Conservation (phyloP, 2,888 invertebrate species). For the Tetramorium bicarinatum region DNA sequence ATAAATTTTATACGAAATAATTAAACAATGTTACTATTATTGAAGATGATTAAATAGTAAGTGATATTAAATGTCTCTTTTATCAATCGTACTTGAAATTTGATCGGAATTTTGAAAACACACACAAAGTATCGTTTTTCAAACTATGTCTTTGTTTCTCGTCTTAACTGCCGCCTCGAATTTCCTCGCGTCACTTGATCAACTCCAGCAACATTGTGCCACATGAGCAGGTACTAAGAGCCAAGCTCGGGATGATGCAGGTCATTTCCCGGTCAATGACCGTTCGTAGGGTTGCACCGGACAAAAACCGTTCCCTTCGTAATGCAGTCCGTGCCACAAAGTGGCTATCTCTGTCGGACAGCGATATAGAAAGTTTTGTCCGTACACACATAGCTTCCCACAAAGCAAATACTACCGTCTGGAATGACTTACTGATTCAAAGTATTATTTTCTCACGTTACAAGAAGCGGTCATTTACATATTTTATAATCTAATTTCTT, state of each 20-base stretch:
- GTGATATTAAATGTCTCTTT: neutral
- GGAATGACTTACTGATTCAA: neutral
- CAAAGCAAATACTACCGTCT: neutral
- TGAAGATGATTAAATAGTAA: neutral
- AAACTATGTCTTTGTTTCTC: slow-evolving; percentile 34
- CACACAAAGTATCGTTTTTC: neutral
- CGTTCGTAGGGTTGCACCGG: slow-evolving; percentile 55
- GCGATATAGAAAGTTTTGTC: slow-evolving; percentile 63
- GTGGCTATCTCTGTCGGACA: slow-evolving; percentile 52
- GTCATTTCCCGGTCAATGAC: slow-evolving; percentile 73
- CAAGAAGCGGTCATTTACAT: neutral
- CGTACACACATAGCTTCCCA: neutral
- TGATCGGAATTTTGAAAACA: neutral
- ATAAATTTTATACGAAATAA: neutral
- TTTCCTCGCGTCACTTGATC: slow-evolving; percentile 26
- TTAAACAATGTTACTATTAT: neutral
- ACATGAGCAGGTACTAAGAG: slow-evolving; percentile 44
- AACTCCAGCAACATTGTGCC: slow-evolving; percentile 51
- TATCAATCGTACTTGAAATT: neutral
- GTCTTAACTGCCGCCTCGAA: slow-evolving; percentile 7
- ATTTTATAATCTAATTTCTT: neutral
- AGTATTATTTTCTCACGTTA: slow-evolving; percentile 4
- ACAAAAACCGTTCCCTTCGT: slow-evolving; percentile 61
- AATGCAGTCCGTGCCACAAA: slow-evolving; percentile 54
- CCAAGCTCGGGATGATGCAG: slow-evolving; percentile 65